A percentile compares a stretch with the other conserved stretches of the same genome.
These are phyloP conservation scores for Chelonoidis abingdonii DNA, from an alignment of 2,113 vertebrate species.

Conservation along the genomic window DNA sequence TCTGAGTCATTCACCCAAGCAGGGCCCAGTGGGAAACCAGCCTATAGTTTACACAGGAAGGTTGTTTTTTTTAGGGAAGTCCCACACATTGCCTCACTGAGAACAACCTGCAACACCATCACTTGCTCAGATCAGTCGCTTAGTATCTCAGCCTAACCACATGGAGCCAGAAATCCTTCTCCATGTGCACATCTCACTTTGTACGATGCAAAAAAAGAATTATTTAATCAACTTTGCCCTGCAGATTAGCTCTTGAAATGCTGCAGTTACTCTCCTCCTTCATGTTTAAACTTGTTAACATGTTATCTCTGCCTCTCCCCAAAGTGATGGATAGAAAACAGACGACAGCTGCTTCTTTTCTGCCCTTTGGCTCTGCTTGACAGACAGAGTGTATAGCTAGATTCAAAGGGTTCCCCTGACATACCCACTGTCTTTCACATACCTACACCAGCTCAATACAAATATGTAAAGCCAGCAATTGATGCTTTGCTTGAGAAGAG, in stretches of 20 bases:
- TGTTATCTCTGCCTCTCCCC: not conserved
- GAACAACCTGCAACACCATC: not conserved
- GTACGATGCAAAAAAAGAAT: not conserved
- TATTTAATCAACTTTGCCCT: not conserved
- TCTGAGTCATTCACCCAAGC: not conserved
- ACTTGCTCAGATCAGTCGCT: not conserved
- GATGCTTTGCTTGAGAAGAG: not conserved
- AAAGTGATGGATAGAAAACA: not conserved
- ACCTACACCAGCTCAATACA: not conserved
- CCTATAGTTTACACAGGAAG: not conserved
- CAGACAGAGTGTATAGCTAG: not conserved
- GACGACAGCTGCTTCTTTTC: not conserved
- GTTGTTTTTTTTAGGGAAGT: not conserved
- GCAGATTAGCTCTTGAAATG: not conserved
- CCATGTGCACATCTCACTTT: not conserved
- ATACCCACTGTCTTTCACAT: not conserved
- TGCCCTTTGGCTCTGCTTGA: not conserved
- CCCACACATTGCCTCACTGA: not conserved
- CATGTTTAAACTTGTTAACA: not conserved
- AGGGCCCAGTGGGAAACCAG: not conserved
- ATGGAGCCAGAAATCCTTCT: not conserved
- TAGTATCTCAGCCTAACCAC: not conserved
- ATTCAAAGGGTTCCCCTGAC: not conserved
- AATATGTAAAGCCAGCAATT: accelerated
- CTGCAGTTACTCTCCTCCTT: not conserved